phyloP scores from a whole-genome alignment of 2,113 vertebrate species.

The Xenotilapia longispinis region DNA sequence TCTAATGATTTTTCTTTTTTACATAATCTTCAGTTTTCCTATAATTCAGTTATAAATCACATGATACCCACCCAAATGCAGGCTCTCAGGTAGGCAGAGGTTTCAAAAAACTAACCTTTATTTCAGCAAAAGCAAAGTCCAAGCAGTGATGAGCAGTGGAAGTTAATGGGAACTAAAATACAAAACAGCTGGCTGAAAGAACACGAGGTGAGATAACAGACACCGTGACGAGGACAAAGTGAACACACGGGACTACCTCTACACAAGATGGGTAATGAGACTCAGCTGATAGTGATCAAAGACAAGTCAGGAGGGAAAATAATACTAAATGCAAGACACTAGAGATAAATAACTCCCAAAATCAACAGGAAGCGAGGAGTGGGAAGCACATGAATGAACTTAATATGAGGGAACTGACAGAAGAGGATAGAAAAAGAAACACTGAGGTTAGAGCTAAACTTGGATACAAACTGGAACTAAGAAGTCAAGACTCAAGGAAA shows the following conservation, averaged over 20 bases:
- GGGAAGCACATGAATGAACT: not conserved
- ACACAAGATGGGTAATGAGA: not conserved
- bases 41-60: not conserved
- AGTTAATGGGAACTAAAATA: not conserved
- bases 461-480: not conserved
- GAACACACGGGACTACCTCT: not conserved
- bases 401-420: not conserved
- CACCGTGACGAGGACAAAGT: not conserved
- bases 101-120: not conserved
- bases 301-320: not conserved
- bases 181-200: not conserved
- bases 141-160: not conserved
- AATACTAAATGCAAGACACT: not conserved
- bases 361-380: not conserved
- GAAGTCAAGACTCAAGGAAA: not conserved
- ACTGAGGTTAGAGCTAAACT: not conserved
- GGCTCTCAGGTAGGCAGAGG: accelerated
- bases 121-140: not conserved
- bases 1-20: not conserved
- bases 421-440: not conserved
- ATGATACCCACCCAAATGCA: not conserved
- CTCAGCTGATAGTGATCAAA: not conserved
- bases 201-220: not conserved
- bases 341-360: not conserved
- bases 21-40: not conserved